These are phyloP conservation scores for Cephalotes varians DNA, from an alignment of 2,888 invertebrate genomes.

Conservation along the genomic window DNA sequence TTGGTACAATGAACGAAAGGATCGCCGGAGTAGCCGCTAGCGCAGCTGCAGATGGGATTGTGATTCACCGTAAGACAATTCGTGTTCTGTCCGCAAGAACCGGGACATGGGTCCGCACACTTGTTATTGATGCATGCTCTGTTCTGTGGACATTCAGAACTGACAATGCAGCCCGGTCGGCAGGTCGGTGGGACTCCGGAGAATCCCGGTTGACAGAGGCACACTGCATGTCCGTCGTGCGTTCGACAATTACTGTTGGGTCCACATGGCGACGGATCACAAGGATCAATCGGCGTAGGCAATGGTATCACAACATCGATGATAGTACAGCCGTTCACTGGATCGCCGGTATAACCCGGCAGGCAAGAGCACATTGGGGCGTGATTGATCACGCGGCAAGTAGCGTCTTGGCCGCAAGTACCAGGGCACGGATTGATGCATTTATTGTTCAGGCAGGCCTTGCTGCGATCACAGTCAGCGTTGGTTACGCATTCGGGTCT, in stretches of 20 bases:
- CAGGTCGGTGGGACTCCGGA: conserved; percentile 93
- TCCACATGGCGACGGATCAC: conserved; percentile 94
- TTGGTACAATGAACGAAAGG: conserved; percentile 91
- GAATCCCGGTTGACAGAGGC: conserved; percentile 92
- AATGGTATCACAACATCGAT: conserved; percentile 70
- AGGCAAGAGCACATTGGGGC: conserved; percentile 93
- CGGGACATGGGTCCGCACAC: conserved; percentile 93
- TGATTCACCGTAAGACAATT: conserved; percentile 94
- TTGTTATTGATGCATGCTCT: conserved; percentile 93
- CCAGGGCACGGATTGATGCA: conserved; percentile 94
- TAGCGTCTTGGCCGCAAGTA: conserved; percentile 93
- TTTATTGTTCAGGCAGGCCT: conserved; percentile 94
- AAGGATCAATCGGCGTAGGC: conserved; percentile 87
- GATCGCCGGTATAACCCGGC: conserved; percentile 93
- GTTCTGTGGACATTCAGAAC: conserved; percentile 93
- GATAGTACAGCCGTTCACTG: conserved; percentile 87
- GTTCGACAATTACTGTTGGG: conserved; percentile 93
- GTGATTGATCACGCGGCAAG: conserved; percentile 93
- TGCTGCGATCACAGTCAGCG: conserved; percentile 92
- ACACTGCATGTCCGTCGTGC: conserved; percentile 92
- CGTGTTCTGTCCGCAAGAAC: conserved; percentile 93
- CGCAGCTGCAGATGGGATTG: conserved; percentile 95
- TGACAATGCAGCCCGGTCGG: conserved; percentile 93
- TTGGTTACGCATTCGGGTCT: conserved; percentile 95
- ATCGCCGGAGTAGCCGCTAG: conserved; percentile 92